These are phyloP conservation scores for Eublepharis macularius DNA, from an alignment of 2,113 vertebrate genomes.

Conservation along the genomic window DNA sequence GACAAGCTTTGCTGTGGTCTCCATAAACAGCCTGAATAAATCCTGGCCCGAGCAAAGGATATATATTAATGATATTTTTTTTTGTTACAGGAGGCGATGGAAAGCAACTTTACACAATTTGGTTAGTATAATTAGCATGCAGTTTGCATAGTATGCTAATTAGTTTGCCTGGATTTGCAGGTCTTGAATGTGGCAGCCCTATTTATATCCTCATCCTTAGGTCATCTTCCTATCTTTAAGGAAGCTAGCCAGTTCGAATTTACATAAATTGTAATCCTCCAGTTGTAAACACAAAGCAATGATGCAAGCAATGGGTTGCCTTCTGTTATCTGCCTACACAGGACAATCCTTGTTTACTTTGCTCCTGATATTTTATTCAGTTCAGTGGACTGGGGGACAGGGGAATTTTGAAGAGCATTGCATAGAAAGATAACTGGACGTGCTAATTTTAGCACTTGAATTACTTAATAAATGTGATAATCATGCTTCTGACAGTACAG, in stretches of 20 bases:
- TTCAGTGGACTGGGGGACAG: background rate
- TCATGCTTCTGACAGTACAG: background rate
- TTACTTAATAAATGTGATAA: background rate
- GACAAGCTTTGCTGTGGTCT: too few relatives aligned
- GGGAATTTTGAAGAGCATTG: background rate
- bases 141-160: too few relatives aligned
- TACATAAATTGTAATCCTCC: background rate
- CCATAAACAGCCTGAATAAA: too few relatives aligned
- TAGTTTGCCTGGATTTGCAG: too few relatives aligned
- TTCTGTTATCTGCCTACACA: background rate
- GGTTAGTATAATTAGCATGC: too few relatives aligned
- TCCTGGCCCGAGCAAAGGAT: too few relatives aligned
- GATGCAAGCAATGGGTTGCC: background rate
- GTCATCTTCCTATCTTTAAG: background rate
- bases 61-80: too few relatives aligned
- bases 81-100: too few relatives aligned
- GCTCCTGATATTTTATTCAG: background rate
- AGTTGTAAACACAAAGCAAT: slow-evolving; percentile 5
- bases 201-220: background rate
- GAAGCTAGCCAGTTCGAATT: background rate
- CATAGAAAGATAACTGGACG: background rate
- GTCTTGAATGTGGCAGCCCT: too few relatives aligned
- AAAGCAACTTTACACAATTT: too few relatives aligned
- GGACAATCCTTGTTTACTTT: slow-evolving; percentile 22
- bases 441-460: slow-evolving; percentile 24